Base-by-base conservation (phyloP, 2,888 invertebrate genomes). In the Leucophenga montana region DNA sequence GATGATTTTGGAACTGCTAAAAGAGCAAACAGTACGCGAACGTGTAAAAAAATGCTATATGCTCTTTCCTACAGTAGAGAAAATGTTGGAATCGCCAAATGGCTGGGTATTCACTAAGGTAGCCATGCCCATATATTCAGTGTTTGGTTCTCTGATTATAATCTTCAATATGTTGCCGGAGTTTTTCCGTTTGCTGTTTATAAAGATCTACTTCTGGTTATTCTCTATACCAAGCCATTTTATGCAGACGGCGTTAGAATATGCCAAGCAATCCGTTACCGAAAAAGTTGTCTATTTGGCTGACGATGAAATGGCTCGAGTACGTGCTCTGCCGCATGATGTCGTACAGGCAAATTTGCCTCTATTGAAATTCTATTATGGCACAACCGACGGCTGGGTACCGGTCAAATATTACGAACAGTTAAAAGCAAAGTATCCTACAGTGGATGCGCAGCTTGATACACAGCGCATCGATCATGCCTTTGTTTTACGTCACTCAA, bases 11-110 rank as follows among this genome's bases (percentile, higher is more conserved):
- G 93, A 96, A 84, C 85, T 96, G 64, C 84, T 95, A 33, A 91
- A 93, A 76, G 89, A 92, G 74, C 89, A 80, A 5, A 85, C 89
- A 39, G 88, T 94, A 80, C 87, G 90, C 79, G 80, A 89, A 33
- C 90, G 90, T 78, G 85, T 94, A 46, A 87, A 89, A n/a, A 92
- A 92, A 76, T 90, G 92, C 72, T 94, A 94, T 87, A 89, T 97
- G 74, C 88, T 98, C 2, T 97, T 97, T 88, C 97, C 98, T 1
- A 95, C 97, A 0, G 89, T 98, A 54, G 96, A 97, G 88, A 90
- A 92, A 77, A 95, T 97, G 93, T 92, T 92, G 3, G 90, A 91
- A 65, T 93, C 94, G 14, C 92, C 91, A 20, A 95, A 94, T 87
- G 97, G 97, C 14, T 90, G 89, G 85, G 89, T 91, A 78, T 86